phyloP scores from a whole-genome alignment of 2,113 vertebrate species.

The Myrmophylax atrothorax region DNA sequence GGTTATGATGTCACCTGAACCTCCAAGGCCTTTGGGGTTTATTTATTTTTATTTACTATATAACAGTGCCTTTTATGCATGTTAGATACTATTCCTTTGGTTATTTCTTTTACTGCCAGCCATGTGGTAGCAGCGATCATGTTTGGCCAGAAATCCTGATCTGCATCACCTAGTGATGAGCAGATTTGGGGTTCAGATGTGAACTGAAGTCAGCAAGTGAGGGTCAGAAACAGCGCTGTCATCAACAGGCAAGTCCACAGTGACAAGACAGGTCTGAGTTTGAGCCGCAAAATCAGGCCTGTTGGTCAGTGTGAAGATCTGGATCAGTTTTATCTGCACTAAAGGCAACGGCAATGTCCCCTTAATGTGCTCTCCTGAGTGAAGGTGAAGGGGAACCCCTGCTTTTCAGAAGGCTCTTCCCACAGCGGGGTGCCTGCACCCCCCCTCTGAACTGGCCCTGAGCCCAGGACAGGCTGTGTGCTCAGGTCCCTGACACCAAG shows the following conservation, averaged over 20 bases:
- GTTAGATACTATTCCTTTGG: neutral
- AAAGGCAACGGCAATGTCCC: accelerated
- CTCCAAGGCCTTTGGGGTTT: neutral
- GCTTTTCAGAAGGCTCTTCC: neutral
- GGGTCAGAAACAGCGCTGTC: neutral
- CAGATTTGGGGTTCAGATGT: neutral
- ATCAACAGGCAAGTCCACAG: neutral
- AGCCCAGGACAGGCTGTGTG: neutral
- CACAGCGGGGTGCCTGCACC: neutral
- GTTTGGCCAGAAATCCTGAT: neutral
- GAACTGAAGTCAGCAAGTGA: neutral
- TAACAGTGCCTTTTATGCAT: neutral
- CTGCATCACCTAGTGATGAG: neutral
- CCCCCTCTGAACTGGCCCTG: neutral
- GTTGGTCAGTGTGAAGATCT: neutral
- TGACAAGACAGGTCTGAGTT: neutral
- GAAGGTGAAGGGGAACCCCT: neutral
- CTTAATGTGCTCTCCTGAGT: accelerated
- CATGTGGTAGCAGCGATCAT: neutral
- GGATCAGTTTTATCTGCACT: neutral
- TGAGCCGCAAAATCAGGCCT: neutral
- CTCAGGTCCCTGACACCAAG: neutral
- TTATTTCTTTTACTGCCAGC: neutral
- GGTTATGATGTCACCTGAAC: neutral
- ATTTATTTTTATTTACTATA: neutral